Conservation (phyloP, 2,888 invertebrate genomes). For the Stenurella melanura region DNA sequence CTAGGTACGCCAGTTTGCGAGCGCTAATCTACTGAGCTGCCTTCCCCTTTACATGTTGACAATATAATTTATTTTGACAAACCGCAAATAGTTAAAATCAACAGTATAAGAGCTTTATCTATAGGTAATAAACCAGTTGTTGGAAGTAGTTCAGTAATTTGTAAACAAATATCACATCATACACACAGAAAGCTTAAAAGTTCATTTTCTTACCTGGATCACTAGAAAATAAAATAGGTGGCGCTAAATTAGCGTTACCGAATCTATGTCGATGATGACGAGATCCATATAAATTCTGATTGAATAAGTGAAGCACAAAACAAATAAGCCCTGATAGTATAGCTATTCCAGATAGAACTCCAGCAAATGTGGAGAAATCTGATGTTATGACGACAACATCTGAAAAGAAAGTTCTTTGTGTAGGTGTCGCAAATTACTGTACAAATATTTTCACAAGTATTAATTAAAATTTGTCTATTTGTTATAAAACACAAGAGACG, state of each 20-base stretch:
- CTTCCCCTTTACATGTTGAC: too few species aligned
- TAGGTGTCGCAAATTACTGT: not conserved
- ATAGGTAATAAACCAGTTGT: not conserved
- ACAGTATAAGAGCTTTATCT: not conserved
- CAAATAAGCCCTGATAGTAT: conserved; percentile 90
- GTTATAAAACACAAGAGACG: too few species aligned
- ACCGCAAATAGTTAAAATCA: not conserved
- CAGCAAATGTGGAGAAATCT: conserved; percentile 90
- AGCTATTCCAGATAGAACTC: conserved; percentile 90
- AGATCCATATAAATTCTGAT: conserved; percentile 76
- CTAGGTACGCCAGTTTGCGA: too few species aligned
- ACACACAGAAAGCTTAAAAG: conserved; percentile 4
- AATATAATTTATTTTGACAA: too few species aligned
- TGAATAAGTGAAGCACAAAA: conserved; percentile 91
- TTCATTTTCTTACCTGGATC: conserved; percentile 81
- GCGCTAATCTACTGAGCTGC: too few species aligned
- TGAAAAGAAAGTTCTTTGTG: conserved; percentile 68
- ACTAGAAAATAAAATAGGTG: conserved; percentile 89
- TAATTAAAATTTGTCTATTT: too few species aligned
- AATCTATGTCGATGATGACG: conserved; percentile 80
- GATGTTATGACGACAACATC: conserved; percentile 86
- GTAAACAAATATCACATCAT: conserved; percentile 3
- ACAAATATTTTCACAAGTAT: not conserved
- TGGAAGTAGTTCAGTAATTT: not conserved
- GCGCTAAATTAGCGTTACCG: conserved; percentile 88